A percentile compares a stretch with the other conserved stretches of the same genome.
Evolutionary conservation across 1,140 invertebrate species (phyloP).

Genomic region (Macrotrachela quadricornifera): DNA sequence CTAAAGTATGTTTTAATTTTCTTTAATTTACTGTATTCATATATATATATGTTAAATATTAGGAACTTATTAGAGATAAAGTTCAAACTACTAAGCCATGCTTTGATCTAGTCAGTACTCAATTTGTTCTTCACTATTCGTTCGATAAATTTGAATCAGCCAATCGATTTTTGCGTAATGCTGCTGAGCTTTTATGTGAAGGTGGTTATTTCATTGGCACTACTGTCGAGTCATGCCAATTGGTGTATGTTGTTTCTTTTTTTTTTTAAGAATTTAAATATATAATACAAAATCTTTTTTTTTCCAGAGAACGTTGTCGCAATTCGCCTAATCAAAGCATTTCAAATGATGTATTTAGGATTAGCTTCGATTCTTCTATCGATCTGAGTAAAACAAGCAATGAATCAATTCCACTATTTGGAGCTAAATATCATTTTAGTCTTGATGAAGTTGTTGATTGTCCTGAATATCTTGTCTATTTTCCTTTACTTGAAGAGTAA

Average conservation of each 20-base stretch:
- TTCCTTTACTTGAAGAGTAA: conserved; percentile 45
- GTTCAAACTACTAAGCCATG: conserved; percentile 23
- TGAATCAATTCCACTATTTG: conserved; percentile 58
- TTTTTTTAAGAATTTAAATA: background rate
- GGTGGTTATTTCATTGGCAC: conserved; percentile 92
- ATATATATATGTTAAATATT: background rate
- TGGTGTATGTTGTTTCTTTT: conserved; percentile 42
- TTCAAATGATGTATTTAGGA: conserved; percentile 64
- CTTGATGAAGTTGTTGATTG: conserved; percentile 87
- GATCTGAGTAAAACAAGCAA: conserved; percentile 34
- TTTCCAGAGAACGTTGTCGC: conserved; percentile 34
- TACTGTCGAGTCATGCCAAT: conserved; percentile 70
- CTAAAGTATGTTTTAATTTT: conserved; percentile 39
- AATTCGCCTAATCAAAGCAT: conserved; percentile 41
- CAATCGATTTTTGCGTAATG: conserved; percentile 73
- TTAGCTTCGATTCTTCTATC: conserved; percentile 40
- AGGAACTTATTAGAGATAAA: conserved; percentile 39
- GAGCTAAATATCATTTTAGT: conserved; percentile 83
- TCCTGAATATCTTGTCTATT: conserved; percentile 89
- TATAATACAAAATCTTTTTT: conserved; percentile 17
- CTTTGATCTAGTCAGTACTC: conserved; percentile 77
- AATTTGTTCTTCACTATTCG: conserved; percentile 82
- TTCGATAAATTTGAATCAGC: conserved; percentile 80
- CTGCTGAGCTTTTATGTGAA: conserved; percentile 56
- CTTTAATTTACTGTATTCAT: background rate